Evolutionary conservation across 2,797 vertebrate species (phyloP).

Genomic region (Sphaeramia orbicularis): DNA sequence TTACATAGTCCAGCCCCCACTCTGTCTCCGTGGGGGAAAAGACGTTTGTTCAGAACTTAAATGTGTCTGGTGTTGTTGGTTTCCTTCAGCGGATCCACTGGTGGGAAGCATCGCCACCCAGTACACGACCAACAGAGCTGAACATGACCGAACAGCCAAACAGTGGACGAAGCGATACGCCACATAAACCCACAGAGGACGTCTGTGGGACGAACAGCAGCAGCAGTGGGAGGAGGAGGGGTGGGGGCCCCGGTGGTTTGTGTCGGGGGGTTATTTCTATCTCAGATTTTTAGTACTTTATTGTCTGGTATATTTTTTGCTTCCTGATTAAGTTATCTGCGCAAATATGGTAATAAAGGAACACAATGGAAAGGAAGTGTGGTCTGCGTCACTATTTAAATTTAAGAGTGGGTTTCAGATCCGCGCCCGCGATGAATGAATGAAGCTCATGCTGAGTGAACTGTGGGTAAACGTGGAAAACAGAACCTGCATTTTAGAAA

Average conservation of each 20-base stretch:
- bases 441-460: too few relatives aligned
- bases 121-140: conserved; percentile 96
- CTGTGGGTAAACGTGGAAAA: not conserved
- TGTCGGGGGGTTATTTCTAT: conserved; percentile 78
- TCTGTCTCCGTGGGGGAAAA: too few relatives aligned
- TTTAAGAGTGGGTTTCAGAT: not conserved
- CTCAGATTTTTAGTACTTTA: conserved; percentile 86
- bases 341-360: conserved; percentile 82
- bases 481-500: not conserved
- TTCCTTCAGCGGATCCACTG: conserved; percentile 90
- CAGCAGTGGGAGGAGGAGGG: conserved; percentile 6
- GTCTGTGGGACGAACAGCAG: conserved; percentile 5
- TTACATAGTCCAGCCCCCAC: too few relatives aligned
- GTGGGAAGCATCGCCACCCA: conserved; percentile 98
- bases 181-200: conserved; percentile 84
- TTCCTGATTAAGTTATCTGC: conserved; percentile 85
- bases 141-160: conserved; percentile 97
- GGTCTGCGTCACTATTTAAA: conserved; percentile 2
- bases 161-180: conserved; percentile 98
- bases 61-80: conserved; percentile 46
- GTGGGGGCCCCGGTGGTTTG: conserved; percentile 52
- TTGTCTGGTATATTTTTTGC: conserved; percentile 85
- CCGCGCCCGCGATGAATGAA: too few relatives aligned
- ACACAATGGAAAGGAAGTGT: conserved; percentile 68
- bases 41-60: conserved; percentile 16